phyloP scores from a whole-genome alignment of 2,888 invertebrate species.

The Eupithecia inturbata region DNA sequence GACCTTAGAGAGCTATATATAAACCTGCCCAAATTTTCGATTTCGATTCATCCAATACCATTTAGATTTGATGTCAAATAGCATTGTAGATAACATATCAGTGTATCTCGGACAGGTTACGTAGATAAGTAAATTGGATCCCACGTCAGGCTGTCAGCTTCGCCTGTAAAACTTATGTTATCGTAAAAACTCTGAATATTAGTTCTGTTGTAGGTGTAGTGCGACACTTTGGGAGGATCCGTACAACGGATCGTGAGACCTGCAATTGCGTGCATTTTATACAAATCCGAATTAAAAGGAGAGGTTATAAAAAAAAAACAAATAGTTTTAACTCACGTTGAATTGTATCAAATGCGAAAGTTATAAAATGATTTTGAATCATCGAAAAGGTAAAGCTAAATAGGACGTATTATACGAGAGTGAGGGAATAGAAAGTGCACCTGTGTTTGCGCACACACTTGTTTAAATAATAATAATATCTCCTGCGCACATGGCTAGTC shows the following conservation, averaged over 20 bases:
- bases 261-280: background rate
- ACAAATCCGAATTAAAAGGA: background rate
- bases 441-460: background rate
- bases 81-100: background rate
- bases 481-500: no score
- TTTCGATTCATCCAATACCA: background rate
- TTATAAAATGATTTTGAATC: no score
- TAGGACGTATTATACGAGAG: no score
- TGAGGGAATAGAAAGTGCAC: background rate
- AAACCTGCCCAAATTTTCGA: background rate
- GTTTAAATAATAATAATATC: background rate
- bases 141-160: conserved; percentile 17
- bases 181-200: conserved; percentile 26
- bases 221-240: background rate
- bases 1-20: background rate
- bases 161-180: conserved; percentile 30
- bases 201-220: conserved; percentile 13
- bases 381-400: background rate
- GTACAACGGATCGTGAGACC: background rate
- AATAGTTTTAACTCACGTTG: no score
- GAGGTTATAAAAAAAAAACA: no score
- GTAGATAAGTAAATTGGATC: conserved; percentile 25
- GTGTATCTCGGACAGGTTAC: conserved; percentile 7
- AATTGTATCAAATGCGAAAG: no score
- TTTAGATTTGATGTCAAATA: conserved; percentile 11